A percentile compares a stretch with the other conserved stretches of the same genome.
Conservation (phyloP, 2,113 vertebrate species). For the Philantomba maxwellii region DNA sequence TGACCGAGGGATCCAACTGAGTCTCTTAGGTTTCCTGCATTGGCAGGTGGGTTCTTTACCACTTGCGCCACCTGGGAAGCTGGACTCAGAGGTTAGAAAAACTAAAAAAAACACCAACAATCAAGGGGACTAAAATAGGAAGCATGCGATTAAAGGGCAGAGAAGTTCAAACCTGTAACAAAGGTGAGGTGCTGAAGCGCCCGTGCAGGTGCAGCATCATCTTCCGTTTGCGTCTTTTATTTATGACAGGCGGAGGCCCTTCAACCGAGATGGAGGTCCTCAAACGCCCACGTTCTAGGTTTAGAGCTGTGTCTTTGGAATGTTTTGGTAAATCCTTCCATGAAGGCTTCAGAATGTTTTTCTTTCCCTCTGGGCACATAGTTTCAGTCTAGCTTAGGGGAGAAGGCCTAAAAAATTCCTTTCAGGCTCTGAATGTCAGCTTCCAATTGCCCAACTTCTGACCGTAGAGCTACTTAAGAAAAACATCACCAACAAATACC, state of each 20-base stretch:
- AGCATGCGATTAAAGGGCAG: neutral
- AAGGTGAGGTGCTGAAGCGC: neutral
- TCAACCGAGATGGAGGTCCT: neutral
- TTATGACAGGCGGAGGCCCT: neutral
- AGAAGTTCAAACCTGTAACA: neutral
- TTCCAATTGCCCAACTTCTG: neutral
- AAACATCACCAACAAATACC: neutral
- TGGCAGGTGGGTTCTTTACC: neutral
- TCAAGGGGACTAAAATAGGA: neutral
- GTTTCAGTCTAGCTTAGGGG: neutral
- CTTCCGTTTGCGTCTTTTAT: neutral
- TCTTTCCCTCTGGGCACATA: neutral
- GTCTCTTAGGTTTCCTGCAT: neutral
- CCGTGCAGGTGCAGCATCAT: neutral
- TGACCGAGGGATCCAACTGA: neutral
- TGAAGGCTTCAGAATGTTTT: neutral
- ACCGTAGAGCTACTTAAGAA: neutral
- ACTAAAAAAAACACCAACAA: neutral
- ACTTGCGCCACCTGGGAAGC: neutral
- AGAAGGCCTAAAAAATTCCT: neutral
- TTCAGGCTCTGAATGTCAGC: neutral
- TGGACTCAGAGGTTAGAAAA: neutral
- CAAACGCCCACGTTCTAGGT: neutral
- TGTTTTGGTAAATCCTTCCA: neutral
- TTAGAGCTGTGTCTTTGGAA: neutral